Percentiles rank a stretch among this genome's conserved stretches.
Evolutionary conservation across 2,113 vertebrate species (phyloP).

Genomic region (Crocuta crocuta): DNA sequence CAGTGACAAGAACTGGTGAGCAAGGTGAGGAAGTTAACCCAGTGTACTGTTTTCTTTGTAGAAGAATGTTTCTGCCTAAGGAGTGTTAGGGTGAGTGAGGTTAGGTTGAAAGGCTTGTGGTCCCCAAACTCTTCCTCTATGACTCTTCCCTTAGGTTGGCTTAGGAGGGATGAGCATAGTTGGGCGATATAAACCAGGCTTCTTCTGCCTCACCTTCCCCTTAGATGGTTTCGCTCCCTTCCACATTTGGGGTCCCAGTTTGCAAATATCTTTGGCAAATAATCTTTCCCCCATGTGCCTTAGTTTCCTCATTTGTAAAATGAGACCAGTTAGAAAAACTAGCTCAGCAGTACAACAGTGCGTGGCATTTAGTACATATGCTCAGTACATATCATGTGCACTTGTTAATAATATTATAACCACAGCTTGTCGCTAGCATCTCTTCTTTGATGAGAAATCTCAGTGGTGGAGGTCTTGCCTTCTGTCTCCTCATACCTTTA

Average conservation of each 20-base stretch:
- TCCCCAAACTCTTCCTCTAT: constrained; percentile 29
- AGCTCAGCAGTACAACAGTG: not conserved
- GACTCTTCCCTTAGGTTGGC: not conserved
- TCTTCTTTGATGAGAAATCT: not conserved
- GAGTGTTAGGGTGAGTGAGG: not conserved
- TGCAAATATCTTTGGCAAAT: not conserved
- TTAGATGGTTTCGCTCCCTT: not conserved
- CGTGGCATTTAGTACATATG: not conserved
- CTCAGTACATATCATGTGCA: not conserved
- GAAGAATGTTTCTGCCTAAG: not conserved
- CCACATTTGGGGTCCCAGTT: not conserved
- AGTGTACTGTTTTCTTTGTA: not conserved
- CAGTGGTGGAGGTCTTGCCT: not conserved
- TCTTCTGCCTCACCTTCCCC: not conserved
- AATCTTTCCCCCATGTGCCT: not conserved
- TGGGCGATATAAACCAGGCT: constrained; percentile 8
- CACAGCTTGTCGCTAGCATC: not conserved
- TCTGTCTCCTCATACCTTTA: not conserved
- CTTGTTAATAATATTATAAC: not conserved
- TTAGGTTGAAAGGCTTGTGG: not conserved
- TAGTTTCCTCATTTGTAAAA: constrained; percentile 43
- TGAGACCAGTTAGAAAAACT: constrained; percentile 1
- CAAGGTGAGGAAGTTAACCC: constrained; percentile 7
- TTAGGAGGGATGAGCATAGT: constrained; percentile 37
- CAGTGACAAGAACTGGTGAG: not conserved